Conservation (phyloP, 2,113 vertebrate genomes). For the Acrocephalus kingi region DNA sequence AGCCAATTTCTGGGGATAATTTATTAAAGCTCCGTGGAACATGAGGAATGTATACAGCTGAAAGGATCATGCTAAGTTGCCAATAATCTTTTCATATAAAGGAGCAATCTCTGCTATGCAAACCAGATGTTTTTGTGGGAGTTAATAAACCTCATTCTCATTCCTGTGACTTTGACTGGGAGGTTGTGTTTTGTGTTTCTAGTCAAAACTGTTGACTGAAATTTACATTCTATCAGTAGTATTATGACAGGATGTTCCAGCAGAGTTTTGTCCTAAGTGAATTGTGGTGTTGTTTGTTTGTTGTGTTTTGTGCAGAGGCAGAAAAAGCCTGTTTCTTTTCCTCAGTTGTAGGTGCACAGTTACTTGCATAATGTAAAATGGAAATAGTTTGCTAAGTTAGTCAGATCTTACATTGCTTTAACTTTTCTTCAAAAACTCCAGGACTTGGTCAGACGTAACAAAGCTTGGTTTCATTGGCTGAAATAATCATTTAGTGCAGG, state of each 20-base stretch:
- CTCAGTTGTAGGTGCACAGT: neutral
- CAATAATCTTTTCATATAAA: neutral
- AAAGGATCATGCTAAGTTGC: neutral
- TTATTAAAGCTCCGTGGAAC: neutral
- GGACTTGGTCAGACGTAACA: neutral
- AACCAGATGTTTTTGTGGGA: neutral
- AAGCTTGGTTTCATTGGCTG: neutral
- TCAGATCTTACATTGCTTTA: neutral
- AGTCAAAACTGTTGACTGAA: neutral
- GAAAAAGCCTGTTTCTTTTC: too few relatives aligned
- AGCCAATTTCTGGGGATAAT: conserved; percentile 87
- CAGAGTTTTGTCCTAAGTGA: neutral
- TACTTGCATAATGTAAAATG: neutral
- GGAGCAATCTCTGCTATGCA: neutral
- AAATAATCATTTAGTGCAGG: neutral
- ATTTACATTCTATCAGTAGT: neutral
- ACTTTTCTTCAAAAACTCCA: neutral
- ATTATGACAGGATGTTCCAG: neutral
- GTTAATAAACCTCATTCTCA: neutral
- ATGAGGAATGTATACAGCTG: neutral
- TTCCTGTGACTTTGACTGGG: neutral
- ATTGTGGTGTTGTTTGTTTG: neutral
- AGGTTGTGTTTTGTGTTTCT: neutral
- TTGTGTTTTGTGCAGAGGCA: too few relatives aligned
- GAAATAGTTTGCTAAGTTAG: neutral